Evolutionary conservation across 2,888 invertebrate genomes (phyloP), one percentile per base, ranked within the genome.

Genomic region (Acanthococcus lagerstroemiae): DNA sequence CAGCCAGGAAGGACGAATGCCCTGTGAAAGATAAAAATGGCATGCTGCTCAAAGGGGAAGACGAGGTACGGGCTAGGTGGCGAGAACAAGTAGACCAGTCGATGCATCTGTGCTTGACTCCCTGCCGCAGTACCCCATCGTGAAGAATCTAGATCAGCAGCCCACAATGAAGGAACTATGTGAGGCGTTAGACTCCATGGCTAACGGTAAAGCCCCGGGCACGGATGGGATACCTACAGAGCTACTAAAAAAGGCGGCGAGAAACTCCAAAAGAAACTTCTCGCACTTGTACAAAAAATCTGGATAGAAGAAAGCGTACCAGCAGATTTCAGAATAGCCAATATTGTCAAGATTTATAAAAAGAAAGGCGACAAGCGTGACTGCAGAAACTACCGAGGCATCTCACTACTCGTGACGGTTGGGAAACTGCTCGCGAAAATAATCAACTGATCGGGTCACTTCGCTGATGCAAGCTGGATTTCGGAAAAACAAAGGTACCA

Each of bases 161-260:
- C n/a, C n/a, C n/a, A n/a, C n/a, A n/a, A n/a, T n/a, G n/a, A n/a
- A n/a, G n/a, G n/a, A n/a, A n/a, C n/a, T n/a, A n/a, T n/a, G n/a
- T n/a, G n/a, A n/a, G n/a, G 37, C 37, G 37, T 30, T 30, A 15
- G 37, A 6, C 15, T 30, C 7, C 37, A 30, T 6, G 37, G 37
- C 37, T 30, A 63, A 63, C 17, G 48, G 54, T 37, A 63, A 63
- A 24, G 52, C 52, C 17, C 52, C 24, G 5, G 54, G 37, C 5
- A 52, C 24, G 17, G 37, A 52, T 30, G 37, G 27, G 3, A 54
- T 37, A 30, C 50, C 24, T 48, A 30, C 50, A n/a, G 30, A 50
- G 27, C 19, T 37, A 1, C 17, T 22, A 45, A 45, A 57, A 30
- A 30, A 56, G 26, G 17, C 7, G 27, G 26, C 21, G 17, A 25